Evolutionary conservation across 2,888 invertebrate species (phyloP).

Genomic region (Gandaritis pyraliata): DNA sequence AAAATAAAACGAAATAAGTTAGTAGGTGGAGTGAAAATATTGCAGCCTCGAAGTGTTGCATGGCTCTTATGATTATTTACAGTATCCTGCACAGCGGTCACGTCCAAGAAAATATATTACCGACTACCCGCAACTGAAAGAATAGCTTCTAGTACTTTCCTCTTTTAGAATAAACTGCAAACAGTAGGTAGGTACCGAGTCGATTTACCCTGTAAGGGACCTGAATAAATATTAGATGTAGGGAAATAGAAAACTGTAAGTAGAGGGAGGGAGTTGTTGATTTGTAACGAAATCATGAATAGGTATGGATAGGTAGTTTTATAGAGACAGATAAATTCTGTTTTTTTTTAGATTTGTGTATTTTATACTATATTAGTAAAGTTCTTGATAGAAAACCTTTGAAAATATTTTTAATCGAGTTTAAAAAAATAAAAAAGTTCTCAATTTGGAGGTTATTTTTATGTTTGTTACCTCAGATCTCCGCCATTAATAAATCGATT

Average conservation of each 20-base stretch:
- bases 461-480: too few species aligned
- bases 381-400: too few species aligned
- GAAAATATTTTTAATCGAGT: too few species aligned
- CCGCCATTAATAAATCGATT: too few species aligned
- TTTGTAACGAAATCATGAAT: constrained; percentile 6
- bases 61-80: constrained; percentile 43
- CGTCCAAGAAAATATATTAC: constrained; percentile 57
- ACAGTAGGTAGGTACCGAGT: constrained; percentile 25
- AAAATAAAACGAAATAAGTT: not conserved
- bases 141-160: constrained; percentile 51
- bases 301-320: not conserved
- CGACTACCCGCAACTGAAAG: constrained; percentile 44
- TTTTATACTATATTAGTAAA: too few species aligned
- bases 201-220: constrained; percentile 10
- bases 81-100: constrained; percentile 54
- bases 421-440: too few species aligned
- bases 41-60: constrained; percentile 30
- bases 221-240: constrained; percentile 37
- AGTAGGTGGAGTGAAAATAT: not conserved
- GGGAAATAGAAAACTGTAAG: constrained; percentile 20
- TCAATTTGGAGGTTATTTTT: too few species aligned
- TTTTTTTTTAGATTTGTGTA: too few species aligned
- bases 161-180: constrained; percentile 51
- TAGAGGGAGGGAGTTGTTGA: constrained; percentile 1
- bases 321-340: too few species aligned